Base-by-base conservation (phyloP, 2,113 vertebrate genomes). In the Stigmatopora nigra region DNA sequence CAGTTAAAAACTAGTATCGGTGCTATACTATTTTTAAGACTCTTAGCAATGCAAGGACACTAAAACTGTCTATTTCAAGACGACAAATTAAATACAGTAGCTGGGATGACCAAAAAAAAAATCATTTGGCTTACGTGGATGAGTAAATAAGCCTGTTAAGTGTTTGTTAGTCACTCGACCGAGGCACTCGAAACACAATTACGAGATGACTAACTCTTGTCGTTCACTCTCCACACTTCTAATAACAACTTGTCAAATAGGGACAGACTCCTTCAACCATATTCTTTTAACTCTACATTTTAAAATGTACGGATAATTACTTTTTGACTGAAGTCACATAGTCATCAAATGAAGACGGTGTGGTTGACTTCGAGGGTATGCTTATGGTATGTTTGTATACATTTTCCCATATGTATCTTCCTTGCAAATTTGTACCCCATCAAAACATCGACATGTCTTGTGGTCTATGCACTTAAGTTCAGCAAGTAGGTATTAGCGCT, bases 121-220 rank as follows among this genome's bases (percentile, higher is more conserved):
- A 48, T 48, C 46, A 16, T 15, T 16, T 3, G 14, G 41, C 52
- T 67, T 72, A 71, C 59, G 61, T 61, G 74, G 74, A 80, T 76
- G 82, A 80, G 51, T 80, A 3, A 2, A 31, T 31, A 77, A 80
- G 83, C 63, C 61, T 71, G 69, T 68, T 72, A 75, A 65, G 57
- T 5, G 13, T 79, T 80, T 74, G 78, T 86, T 72, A 61, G 82
- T 84, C 52, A 64, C 76, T 78, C 83, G 78, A 84, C 81, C 82
- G 67, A 69, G 67, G 67, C 71, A 71, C 45, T 66, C 10, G 44
- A 53, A 63, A 65, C 60, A 35, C 72, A 64, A 76, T 79, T 73
- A 74, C 63, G 53, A 67, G 36, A 64, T 83, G 81, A 87, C 74
- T 86, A 82, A 75, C 61, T 44, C 51, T 46, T 74, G 63, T 61